Percentiles rank a stretch among this genome's conserved stretches.
These are phyloP conservation scores for Corythornis cristatus DNA, from an alignment of 2,113 vertebrate species.

Conservation along the genomic window DNA sequence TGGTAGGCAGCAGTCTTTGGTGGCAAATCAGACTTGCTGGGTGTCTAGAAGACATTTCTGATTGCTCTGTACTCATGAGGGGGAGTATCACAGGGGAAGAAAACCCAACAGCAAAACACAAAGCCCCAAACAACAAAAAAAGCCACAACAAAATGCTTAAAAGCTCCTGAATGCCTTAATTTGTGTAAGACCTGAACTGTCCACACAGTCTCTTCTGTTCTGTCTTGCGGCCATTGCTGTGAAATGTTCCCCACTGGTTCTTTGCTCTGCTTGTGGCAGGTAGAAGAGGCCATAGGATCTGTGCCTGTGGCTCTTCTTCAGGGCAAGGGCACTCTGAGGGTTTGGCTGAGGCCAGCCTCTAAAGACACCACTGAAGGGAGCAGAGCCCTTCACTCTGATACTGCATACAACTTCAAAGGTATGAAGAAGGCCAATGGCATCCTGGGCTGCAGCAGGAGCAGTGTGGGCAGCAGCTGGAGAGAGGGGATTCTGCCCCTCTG, in stretches of 20 bases:
- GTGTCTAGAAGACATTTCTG: not conserved
- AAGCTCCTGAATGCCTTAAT: not conserved
- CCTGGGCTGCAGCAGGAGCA: too few species aligned
- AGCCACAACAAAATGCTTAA: not conserved
- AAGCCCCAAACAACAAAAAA: too few species aligned
- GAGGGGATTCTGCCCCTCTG: too few species aligned
- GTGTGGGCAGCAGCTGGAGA: too few species aligned
- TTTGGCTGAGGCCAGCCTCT: not conserved
- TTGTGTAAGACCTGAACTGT: not conserved
- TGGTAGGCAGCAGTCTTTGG: not conserved
- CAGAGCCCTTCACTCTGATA: not conserved
- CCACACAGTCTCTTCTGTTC: fast-evolving
- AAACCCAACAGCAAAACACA: not conserved
- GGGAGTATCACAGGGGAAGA: not conserved
- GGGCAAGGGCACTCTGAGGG: not conserved
- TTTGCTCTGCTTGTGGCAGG: not conserved
- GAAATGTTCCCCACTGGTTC: not conserved
- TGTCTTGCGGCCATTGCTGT: not conserved
- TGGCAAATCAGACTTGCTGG: not conserved
- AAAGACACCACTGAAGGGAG: not conserved
- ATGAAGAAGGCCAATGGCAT: too few species aligned
- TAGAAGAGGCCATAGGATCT: not conserved
- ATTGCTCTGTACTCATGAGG: not conserved
- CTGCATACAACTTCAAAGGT: not conserved
- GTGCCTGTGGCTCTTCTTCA: not conserved